Base-by-base conservation (phyloP, 1,140 invertebrate genomes). In the Zaprionus gabonicus region DNA sequence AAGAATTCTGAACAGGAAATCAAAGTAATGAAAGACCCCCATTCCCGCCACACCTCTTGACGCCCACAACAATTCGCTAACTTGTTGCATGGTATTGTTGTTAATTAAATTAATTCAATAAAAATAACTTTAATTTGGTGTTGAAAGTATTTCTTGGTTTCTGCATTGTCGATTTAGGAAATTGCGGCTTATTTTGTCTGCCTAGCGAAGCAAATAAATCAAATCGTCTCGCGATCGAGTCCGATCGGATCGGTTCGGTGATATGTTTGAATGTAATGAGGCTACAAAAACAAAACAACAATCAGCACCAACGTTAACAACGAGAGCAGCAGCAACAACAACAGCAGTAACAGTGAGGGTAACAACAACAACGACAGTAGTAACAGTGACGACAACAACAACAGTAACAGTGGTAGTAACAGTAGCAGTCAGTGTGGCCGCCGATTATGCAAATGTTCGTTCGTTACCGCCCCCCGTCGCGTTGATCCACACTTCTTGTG, bases 41-140 rank as follows among this genome's bases (percentile, higher is more conserved):
- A 38, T 6, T 31, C 28, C 28, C 28, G 7, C 7, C 28, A 9
- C 7, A 7, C 25, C 3, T n/a, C 36, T 31, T 41, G 38, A 25
- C 38, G 15, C 12, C 28, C 55, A 20, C 9, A 9, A n/a, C 44
- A 36, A 34, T 60, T 57, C 69, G 59, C 44, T 73, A 65, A 69
- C 53, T 65, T 76, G 69, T 67, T 79, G 83, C 76, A 76, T 81
- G 77, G 72, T 74, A 68, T 82, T 81, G 62, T 73, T 79, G 65
- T 79, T 88, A 90, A 90, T 88, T 88, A 77, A 88, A 80, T 85
- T 90, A 91, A 91, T 90, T 85, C 75, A 78, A 72, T 71, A 76
- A 78, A 81, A 81, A 87, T 90, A 84, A 85, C 67, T 78, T 78
- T 72, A 77, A 90, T 81, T 79, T 76, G 79, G 78, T 90, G 84